phyloP scores from a whole-genome alignment of 2,888 invertebrate species.

The Apantesis nais region DNA sequence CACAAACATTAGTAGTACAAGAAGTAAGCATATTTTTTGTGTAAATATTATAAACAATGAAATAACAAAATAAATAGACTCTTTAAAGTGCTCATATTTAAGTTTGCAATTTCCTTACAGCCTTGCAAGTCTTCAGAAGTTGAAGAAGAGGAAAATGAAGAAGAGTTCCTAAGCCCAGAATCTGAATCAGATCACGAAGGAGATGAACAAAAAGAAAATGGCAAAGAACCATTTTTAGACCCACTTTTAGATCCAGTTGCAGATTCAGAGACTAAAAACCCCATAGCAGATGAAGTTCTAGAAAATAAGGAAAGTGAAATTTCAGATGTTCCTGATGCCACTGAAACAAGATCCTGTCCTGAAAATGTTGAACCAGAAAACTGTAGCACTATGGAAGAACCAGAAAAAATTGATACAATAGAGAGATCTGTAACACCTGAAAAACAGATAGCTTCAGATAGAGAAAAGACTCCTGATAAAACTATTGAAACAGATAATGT shows the following conservation, averaged over 20 bases:
- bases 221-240: slow-evolving; percentile 31
- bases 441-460: slow-evolving; percentile 11
- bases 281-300: slow-evolving; percentile 24
- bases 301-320: slow-evolving; percentile 26
- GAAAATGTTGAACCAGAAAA: slow-evolving; percentile 18
- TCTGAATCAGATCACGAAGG: slow-evolving; percentile 74
- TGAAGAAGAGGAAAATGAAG: slow-evolving; percentile 80
- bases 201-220: slow-evolving; percentile 58
- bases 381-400: slow-evolving; percentile 21
- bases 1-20: slow-evolving; percentile 39
- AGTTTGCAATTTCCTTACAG: slow-evolving; percentile 26
- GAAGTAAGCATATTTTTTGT: slow-evolving; percentile 22
- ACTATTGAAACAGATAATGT: slow-evolving; percentile 12
- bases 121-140: slow-evolving; percentile 54
- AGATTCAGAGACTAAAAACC: slow-evolving; percentile 27
- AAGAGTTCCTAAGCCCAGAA: slow-evolving; percentile 81
- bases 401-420: slow-evolving; percentile 15
- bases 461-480: slow-evolving; percentile 13
- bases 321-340: slow-evolving; percentile 24
- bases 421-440: slow-evolving; percentile 13
- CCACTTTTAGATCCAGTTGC: slow-evolving; percentile 23
- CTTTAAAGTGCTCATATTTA: background rate
- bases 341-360: slow-evolving; percentile 15
- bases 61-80: background rate
- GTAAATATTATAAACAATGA: background rate